phyloP scores from a whole-genome alignment of 2,888 invertebrate species.

The Sesamia inferens region DNA sequence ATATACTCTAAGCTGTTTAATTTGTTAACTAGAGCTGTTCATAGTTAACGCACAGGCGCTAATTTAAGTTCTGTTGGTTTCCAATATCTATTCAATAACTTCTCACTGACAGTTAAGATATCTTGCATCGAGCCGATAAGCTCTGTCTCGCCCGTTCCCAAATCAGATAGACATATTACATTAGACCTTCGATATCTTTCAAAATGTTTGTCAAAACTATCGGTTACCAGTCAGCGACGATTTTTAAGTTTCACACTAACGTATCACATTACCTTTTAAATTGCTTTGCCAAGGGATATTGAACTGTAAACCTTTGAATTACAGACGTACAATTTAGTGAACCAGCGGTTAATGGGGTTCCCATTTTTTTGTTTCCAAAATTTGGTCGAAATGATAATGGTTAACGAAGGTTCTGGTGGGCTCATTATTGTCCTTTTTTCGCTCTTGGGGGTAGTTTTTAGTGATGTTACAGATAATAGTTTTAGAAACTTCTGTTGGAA shows the following conservation, averaged over 20 bases:
- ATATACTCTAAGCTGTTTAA: neutral
- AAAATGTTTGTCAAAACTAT: slow-evolving; percentile 64
- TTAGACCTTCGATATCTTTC: slow-evolving; percentile 39
- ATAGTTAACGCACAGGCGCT: neutral
- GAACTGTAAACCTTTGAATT: neutral
- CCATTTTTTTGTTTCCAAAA: slow-evolving; percentile 59
- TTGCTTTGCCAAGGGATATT: slow-evolving; percentile 15
- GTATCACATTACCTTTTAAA: slow-evolving; percentile 19
- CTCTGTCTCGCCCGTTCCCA: slow-evolving; percentile 11
- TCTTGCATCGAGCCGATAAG: slow-evolving; percentile 27
- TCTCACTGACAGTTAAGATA: slow-evolving; percentile 15
- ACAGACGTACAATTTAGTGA: slow-evolving; percentile 40
- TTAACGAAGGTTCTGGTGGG: slow-evolving; percentile 58
- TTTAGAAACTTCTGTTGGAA: slow-evolving; percentile 61
- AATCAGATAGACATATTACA: slow-evolving; percentile 38
- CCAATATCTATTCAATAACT: slow-evolving; percentile 24
- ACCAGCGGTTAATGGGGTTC: slow-evolving; percentile 6
- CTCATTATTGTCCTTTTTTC: slow-evolving; percentile 64
- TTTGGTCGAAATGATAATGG: slow-evolving; percentile 64
- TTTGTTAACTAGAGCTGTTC: neutral
- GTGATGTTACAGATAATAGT: slow-evolving; percentile 63
- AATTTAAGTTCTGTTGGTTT: slow-evolving; percentile 2
- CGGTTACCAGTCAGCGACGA: slow-evolving; percentile 52
- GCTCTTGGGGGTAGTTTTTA: slow-evolving; percentile 63
- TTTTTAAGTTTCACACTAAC: slow-evolving; percentile 45